Evolutionary conservation across 2,888 invertebrate genomes (phyloP).

Genomic region (Aproaerema taeniolella): DNA sequence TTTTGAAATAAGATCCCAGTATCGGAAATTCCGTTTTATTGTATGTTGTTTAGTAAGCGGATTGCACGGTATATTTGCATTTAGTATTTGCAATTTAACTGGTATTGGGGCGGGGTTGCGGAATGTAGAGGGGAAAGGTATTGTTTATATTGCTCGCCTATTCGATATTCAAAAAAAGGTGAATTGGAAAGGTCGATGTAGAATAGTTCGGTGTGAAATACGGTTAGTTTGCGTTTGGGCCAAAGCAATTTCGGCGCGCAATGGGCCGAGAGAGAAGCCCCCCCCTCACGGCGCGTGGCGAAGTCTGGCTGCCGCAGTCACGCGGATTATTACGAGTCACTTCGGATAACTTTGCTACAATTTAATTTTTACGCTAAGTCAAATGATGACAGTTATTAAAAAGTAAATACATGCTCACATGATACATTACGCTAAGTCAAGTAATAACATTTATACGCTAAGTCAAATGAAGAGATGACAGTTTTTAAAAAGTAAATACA

Average conservation of each 20-base stretch:
- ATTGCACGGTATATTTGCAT: too few species aligned
- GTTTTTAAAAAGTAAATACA: too few species aligned
- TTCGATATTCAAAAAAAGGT: constrained; percentile 28
- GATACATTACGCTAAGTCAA: too few species aligned
- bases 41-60: too few species aligned
- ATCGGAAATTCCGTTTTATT: too few species aligned
- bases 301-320: background rate
- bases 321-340: constrained; percentile 1
- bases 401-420: background rate
- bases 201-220: constrained; percentile 38
- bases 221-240: constrained; percentile 37
- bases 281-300: background rate
- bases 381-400: background rate
- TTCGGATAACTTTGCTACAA: background rate
- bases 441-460: too few species aligned
- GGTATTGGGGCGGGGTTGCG: background rate
- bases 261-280: constrained; percentile 38
- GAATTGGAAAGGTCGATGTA: constrained; percentile 16
- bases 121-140: background rate
- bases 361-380: background rate
- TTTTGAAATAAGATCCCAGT: too few species aligned
- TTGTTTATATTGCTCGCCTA: constrained; percentile 11
- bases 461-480: too few species aligned
- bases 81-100: too few species aligned
- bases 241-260: constrained; percentile 41